Conservation (phyloP, 2,888 invertebrate species). For the Petrophora chlorosata region DNA sequence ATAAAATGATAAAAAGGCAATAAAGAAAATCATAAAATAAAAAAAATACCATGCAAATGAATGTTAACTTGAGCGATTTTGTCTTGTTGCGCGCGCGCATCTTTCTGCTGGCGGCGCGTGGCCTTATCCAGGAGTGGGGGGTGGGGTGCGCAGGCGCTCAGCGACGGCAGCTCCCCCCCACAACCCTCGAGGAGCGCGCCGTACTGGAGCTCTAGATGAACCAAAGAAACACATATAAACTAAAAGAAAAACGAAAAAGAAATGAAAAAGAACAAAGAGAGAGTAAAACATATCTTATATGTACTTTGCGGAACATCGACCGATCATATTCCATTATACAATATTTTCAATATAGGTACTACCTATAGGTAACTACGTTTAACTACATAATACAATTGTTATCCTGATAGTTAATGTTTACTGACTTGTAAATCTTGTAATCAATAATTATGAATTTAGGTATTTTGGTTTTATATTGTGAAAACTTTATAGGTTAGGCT, state of each 20-base stretch:
- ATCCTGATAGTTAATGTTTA: too few relatives aligned
- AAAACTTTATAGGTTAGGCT: too few relatives aligned
- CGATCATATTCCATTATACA: too few relatives aligned
- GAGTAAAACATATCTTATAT: too few relatives aligned
- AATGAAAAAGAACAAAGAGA: too few relatives aligned
- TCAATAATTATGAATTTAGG: too few relatives aligned
- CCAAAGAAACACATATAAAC: slow-evolving; percentile 42
- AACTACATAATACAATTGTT: too few relatives aligned
- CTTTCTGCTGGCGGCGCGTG: slow-evolving; percentile 79
- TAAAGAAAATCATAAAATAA: slow-evolving; percentile 43
- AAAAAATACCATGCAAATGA: slow-evolving; percentile 91
- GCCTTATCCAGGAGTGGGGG: slow-evolving; percentile 85
- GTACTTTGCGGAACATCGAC: too few relatives aligned
- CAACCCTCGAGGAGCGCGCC: slow-evolving; percentile 80
- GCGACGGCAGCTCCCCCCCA: slow-evolving; percentile 81
- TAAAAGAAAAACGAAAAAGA: slow-evolving; percentile 46
- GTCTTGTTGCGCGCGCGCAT: slow-evolving; percentile 88
- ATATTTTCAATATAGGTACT: too few relatives aligned
- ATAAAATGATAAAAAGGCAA: slow-evolving; percentile 17
- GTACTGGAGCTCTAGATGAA: slow-evolving; percentile 82
- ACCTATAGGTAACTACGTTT: too few relatives aligned
- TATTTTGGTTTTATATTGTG: too few relatives aligned
- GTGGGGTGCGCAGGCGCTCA: slow-evolving; percentile 77
- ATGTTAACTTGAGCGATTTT: slow-evolving; percentile 91
- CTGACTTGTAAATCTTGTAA: too few relatives aligned